Evolutionary conservation across 1,140 invertebrate genomes (phyloP).

Genomic region (Drosophila takahashii): DNA sequence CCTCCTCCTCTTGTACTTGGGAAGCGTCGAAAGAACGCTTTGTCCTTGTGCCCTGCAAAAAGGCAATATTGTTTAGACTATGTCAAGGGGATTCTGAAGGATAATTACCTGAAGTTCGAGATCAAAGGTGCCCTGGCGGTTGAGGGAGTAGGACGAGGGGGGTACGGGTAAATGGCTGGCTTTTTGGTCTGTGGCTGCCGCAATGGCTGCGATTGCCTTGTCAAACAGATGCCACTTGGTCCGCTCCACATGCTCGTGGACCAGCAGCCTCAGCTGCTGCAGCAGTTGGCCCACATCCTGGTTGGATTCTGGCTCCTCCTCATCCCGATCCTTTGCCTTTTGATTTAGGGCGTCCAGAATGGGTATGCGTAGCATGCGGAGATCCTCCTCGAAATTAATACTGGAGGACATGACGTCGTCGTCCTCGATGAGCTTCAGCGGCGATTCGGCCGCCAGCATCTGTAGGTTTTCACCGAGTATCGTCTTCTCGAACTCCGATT

Average conservation of each 20-base stretch:
- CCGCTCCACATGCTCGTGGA: slow-evolving; percentile 33
- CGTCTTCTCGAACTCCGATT: slow-evolving; percentile 29
- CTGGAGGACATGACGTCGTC: slow-evolving; percentile 38
- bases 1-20: not conserved
- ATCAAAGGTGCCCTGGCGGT: slow-evolving; percentile 64
- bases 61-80: not conserved
- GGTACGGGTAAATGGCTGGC: no score
- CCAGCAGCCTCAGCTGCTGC: slow-evolving; percentile 25
- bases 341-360: slow-evolving; percentile 26
- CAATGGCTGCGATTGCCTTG: slow-evolving; percentile 25
- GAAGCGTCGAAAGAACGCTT: not conserved
- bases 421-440: slow-evolving; percentile 59
- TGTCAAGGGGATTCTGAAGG: not conserved
- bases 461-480: slow-evolving; percentile 50
- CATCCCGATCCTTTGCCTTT: not conserved
- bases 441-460: slow-evolving; percentile 66
- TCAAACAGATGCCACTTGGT: slow-evolving; percentile 41
- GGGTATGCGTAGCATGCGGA: slow-evolving; percentile 54
- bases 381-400: slow-evolving; percentile 54
- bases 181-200: not conserved
- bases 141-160: slow-evolving; percentile 29
- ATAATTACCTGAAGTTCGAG: slow-evolving; percentile 45
- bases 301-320: not conserved
- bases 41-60: not conserved
- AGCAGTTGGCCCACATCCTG: slow-evolving; percentile 20